Conservation (phyloP, 30 jellyfish, hydroid and myxozoan species). For the Pseudorhiza aurosa region DNA sequence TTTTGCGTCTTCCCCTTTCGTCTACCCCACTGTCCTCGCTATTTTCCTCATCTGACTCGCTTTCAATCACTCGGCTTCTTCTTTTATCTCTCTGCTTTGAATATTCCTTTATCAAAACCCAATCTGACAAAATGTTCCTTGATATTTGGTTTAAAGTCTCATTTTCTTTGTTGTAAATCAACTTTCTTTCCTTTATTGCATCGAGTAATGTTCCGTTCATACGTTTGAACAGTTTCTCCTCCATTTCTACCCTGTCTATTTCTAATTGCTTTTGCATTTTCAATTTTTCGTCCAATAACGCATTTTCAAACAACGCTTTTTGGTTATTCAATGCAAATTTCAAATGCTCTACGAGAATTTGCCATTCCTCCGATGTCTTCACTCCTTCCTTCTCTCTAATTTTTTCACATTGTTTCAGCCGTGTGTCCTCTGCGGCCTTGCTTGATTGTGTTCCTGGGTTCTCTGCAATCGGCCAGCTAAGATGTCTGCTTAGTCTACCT, state of each 20-base stretch:
- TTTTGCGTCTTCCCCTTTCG: constrained; percentile 30
- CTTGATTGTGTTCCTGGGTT: constrained; percentile 57
- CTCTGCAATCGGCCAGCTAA: constrained; percentile 71
- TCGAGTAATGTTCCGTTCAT: constrained; percentile 25
- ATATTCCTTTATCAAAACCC: constrained; percentile 28
- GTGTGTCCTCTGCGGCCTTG: not conserved
- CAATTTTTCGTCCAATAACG: constrained; percentile 48
- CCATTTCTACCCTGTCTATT: constrained; percentile 40
- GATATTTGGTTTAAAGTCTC: constrained; percentile 6
- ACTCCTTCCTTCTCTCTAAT: not conserved
- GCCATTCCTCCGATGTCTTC: constrained; percentile 57
- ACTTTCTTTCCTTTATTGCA: constrained; percentile 41
- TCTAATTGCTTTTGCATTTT: constrained; percentile 54
- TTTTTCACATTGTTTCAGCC: not conserved
- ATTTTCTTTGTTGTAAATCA: constrained; percentile 13
- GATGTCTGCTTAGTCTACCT: constrained; percentile 59
- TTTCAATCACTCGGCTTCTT: not conserved
- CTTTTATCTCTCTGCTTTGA: constrained; percentile 2
- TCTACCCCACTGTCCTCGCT: constrained; percentile 67
- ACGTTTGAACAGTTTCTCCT: constrained; percentile 47
- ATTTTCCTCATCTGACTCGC: constrained; percentile 57
- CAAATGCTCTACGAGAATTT: constrained; percentile 44
- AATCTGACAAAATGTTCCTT: constrained; percentile 35
- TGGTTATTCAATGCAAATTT: constrained; percentile 63
- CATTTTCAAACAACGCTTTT: constrained; percentile 51